These are phyloP conservation scores for Helarctos malayanus DNA, from an alignment of 2,797 vertebrate genomes.

Conservation along the genomic window DNA sequence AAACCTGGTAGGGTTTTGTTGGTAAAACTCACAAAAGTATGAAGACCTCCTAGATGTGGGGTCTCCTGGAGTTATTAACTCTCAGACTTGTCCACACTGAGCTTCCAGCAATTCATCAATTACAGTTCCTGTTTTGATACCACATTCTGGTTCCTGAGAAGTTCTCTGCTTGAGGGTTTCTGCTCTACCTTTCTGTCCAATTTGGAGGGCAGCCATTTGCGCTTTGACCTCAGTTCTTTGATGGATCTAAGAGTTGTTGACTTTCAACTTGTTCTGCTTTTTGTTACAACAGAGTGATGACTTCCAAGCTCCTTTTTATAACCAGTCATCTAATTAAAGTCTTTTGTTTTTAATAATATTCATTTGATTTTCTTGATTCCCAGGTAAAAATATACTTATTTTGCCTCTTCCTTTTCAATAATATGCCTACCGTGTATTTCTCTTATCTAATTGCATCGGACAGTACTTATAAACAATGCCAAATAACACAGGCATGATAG, in stretches of 20 bases:
- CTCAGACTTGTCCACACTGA: not conserved
- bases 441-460: not conserved
- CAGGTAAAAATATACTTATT: not conserved
- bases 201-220: not conserved
- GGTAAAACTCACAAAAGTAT: not conserved
- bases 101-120: not conserved
- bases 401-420: not conserved
- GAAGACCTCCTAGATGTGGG: not conserved
- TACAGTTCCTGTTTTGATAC: not conserved
- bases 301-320: not conserved
- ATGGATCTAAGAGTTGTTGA: not conserved
- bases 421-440: not conserved
- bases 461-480: not conserved
- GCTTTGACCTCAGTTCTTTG: not conserved
- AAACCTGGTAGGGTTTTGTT: not conserved
- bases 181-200: not conserved
- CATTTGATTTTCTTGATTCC: not conserved
- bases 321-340: not conserved
- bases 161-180: not conserved
- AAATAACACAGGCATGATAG: not conserved
- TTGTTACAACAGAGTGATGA: not conserved
- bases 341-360: not conserved
- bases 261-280: not conserved
- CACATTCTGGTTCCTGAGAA: not conserved
- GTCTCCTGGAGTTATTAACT: not conserved